Evolutionary conservation across 2,888 invertebrate species (phyloP).

Genomic region (Thymelicus sylvestris): DNA sequence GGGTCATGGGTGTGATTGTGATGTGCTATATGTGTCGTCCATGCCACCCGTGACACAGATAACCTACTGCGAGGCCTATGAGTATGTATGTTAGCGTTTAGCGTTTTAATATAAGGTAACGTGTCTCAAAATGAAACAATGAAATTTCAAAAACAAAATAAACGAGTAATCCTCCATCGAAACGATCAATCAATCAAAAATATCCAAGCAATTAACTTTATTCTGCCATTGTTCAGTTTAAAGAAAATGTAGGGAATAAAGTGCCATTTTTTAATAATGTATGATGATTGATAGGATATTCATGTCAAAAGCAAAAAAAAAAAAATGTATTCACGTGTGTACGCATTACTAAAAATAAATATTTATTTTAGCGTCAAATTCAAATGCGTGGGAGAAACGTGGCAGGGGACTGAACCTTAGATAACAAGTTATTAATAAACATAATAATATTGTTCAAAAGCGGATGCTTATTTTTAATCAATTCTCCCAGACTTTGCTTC

Average conservation of each 20-base stretch:
- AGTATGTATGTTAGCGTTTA: no score
- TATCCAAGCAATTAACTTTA: constrained; percentile 4
- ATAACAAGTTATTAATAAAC: constrained; percentile 1
- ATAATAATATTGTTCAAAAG: background rate
- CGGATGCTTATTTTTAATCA: constrained; percentile 9
- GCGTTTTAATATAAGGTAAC: no score
- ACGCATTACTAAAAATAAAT: background rate
- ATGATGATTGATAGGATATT: background rate
- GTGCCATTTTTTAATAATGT: background rate
- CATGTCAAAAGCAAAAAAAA: background rate
- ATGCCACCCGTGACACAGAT: no score
- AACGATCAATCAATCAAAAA: constrained; percentile 4
- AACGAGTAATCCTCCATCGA: constrained; percentile 1
- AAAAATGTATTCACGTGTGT: background rate
- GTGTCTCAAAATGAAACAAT: background rate
- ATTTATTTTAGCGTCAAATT: background rate
- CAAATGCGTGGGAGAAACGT: background rate
- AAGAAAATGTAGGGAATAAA: background rate
- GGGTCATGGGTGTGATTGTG: no score
- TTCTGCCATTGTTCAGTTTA: background rate
- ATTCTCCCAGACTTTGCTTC: no score
- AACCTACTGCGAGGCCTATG: no score
- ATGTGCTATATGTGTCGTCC: no score
- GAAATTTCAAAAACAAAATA: background rate
- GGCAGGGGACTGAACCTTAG: background rate